Evolutionary conservation across 2,113 vertebrate species (phyloP).

Genomic region (Crotalus horridus): DNA sequence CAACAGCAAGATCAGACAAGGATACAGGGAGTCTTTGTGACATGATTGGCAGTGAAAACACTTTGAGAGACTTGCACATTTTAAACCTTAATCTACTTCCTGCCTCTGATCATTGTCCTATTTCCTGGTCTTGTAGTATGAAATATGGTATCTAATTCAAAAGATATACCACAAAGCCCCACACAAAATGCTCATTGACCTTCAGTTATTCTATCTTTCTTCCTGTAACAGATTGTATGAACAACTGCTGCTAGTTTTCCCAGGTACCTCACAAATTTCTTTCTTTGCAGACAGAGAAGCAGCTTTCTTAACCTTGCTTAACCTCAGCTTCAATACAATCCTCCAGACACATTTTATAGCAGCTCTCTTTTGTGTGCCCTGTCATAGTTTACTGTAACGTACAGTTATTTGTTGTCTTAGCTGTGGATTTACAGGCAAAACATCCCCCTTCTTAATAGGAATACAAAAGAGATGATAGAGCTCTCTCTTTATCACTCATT

Average conservation of each 20-base stretch:
- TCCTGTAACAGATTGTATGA: not conserved
- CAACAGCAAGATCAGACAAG: not conserved
- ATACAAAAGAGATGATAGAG: not conserved
- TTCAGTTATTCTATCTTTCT: not conserved
- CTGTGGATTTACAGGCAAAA: not conserved
- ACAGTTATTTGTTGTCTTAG: not conserved
- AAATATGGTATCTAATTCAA: not conserved
- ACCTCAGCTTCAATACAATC: not conserved
- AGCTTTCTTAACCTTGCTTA: not conserved
- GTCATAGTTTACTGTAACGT: not conserved
- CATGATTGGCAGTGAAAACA: not conserved
- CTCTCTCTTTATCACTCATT: not conserved
- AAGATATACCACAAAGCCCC: not conserved
- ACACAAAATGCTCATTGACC: not conserved
- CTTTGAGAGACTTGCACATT: not conserved
- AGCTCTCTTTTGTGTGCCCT: not conserved
- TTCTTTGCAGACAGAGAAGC: not conserved
- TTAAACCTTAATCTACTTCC: not conserved
- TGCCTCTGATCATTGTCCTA: not conserved
- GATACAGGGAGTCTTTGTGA: not conserved
- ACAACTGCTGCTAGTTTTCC: not conserved
- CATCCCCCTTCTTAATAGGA: not conserved
- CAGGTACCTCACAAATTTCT: not conserved
- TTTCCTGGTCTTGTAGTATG: not conserved
- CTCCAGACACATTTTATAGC: not conserved